Evolutionary conservation across 53 echinoderm and acorn worm genomes (phyloP), one percentile per base, ranked within the genome.

Genomic region (Zoroaster sp.): DNA sequence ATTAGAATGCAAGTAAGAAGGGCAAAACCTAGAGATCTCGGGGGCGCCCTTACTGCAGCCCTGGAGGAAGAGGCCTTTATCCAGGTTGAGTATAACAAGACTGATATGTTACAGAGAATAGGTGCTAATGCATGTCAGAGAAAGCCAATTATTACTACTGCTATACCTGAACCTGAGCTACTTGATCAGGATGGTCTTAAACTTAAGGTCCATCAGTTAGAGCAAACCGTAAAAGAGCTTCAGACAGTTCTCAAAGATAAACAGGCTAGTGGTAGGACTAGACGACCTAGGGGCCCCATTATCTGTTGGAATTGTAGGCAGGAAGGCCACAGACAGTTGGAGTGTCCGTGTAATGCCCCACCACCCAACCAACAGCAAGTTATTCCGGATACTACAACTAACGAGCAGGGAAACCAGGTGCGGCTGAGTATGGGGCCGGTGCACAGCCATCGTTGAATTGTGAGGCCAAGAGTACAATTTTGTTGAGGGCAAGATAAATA

Each of bases 381-480:
- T 45, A 45, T 14, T 14, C 10, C 45, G 9, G 45, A 14, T 45
- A 14, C 9, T 45, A 45, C 9, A 12, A 66, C 25, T 18, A 15
- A 55, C n/a, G 0, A 30, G 46, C 71, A 86, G 71, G 71, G 32
- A 72, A 86, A 86, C 86, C 2, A 15, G 46, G 49, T 9, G 7
- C 71, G 53, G 86, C 72, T 86, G 86, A 69, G 51, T 46, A 86
- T 12, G 86, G 86, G 86, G 72, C 41, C 86, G 38, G 51, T 86
- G 73, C 53, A 30, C 86, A 86, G 72, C 86, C 86, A 52, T 1
- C 36, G 32, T 17, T 72, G 42, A 40, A 59, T 41, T 44, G 36
- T 35, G n/a, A 86, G 70, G 69, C 83, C 45, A 42, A 46, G 52
- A 38, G 35, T 72, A 44, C 72, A 14, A 71, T 72, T 20, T 70